These are phyloP conservation scores for Trichonephila clavata DNA, from an alignment of 1,140 invertebrate genomes.

Conservation along the genomic window DNA sequence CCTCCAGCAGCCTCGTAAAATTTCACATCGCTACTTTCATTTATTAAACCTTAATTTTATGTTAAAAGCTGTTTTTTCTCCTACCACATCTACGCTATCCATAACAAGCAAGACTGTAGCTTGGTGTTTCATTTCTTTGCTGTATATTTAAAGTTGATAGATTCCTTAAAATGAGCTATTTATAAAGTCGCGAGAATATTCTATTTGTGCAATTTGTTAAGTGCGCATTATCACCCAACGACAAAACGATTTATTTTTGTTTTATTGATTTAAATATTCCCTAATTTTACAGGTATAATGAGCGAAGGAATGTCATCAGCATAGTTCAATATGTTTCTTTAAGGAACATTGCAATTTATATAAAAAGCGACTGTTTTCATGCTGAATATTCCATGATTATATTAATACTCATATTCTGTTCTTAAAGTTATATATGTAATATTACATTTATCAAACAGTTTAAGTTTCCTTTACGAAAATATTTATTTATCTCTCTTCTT, in stretches of 20 bases:
- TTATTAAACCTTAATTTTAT: constrained; percentile 61
- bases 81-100: not conserved
- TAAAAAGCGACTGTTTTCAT: too few relatives aligned
- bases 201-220: not conserved
- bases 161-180: not conserved
- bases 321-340: too few relatives aligned
- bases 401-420: too few relatives aligned
- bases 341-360: too few relatives aligned
- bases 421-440: too few relatives aligned
- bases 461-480: too few relatives aligned
- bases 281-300: constrained; percentile 2
- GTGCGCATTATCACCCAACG: not conserved
- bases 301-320: too few relatives aligned
- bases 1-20: constrained; percentile 19
- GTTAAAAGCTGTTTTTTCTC: constrained; percentile 23
- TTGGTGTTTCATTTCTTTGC: not conserved
- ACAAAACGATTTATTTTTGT: not conserved
- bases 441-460: too few relatives aligned
- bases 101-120: not conserved
- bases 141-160: not conserved
- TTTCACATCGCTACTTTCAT: constrained; percentile 53
- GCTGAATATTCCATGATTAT: too few relatives aligned
- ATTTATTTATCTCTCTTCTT: too few relatives aligned
- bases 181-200: not conserved
- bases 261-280: not conserved